Evolutionary conservation across 92 coral and sea anemone genomes (phyloP).

Genomic region (Actinostola sp.): DNA sequence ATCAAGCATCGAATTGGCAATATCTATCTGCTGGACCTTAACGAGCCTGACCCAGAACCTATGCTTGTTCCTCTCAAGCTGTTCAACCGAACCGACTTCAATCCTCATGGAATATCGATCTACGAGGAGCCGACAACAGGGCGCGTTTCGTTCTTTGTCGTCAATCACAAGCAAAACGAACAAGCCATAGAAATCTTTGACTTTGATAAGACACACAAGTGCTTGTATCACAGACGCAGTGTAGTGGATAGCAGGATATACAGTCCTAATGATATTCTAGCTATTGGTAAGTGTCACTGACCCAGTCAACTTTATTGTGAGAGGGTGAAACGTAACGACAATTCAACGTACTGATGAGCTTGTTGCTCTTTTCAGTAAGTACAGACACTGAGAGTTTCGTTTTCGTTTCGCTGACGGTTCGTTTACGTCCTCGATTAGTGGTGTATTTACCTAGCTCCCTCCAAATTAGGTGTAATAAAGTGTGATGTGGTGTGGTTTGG

Average conservation of each 20-base stretch:
- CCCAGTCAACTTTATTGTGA: background rate
- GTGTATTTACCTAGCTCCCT: no score
- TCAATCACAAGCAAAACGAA: slow-evolving; percentile 70
- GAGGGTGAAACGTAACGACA: background rate
- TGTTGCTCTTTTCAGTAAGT: no score
- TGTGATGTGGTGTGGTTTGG: no score
- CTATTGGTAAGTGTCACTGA: slow-evolving; percentile 65
- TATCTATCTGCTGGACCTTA: slow-evolving; percentile 62
- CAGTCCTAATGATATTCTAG: slow-evolving; percentile 77
- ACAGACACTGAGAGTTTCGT: no score
- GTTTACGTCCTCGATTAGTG: no score
- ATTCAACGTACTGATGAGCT: no score
- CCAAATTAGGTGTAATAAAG: no score
- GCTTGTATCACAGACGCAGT: slow-evolving; percentile 65
- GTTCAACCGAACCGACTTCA: slow-evolving; percentile 77
- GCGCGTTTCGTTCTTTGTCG: slow-evolving; percentile 68
- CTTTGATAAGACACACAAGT: slow-evolving; percentile 61
- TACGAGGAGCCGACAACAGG: slow-evolving; percentile 69
- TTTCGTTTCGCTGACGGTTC: no score
- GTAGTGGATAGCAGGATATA: slow-evolving; percentile 72
- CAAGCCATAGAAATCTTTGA: slow-evolving; percentile 85
- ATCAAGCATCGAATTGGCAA: slow-evolving; percentile 64
- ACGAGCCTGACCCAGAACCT: slow-evolving; percentile 60
- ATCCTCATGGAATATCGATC: slow-evolving; percentile 84
- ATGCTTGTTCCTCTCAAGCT: slow-evolving; percentile 52